Base-by-base conservation (phyloP, 1,140 invertebrate species). In the Trichonephila clavipes region DNA sequence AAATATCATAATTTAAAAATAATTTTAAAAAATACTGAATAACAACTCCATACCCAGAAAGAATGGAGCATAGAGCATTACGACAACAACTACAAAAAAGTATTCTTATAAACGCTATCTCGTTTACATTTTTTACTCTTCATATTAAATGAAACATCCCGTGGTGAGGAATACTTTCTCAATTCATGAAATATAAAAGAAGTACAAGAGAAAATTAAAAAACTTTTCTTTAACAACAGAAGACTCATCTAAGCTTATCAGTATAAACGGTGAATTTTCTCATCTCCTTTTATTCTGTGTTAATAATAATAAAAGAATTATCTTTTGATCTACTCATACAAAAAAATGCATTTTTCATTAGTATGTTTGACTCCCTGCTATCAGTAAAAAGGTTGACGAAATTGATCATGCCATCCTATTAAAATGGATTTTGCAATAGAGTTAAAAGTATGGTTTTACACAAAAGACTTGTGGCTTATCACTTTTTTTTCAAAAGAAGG, bases 171-270 rank as follows among this genome's bases (percentile, higher is more conserved):
- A 64, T 64, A 64, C 62, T 5, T 64, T 12, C 62, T 64, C 62
- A 64, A 64, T 64, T 64, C 62, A 64, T 64, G 21, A 21, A 77
- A 77, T n/a, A 77, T n/a, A 77, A 77, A 77, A 77, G 72, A 28
- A 64, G 62, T 18, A 16, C 62, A 64, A 64, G 62, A 40, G 28
- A 77, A 40, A 77, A 77, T 28, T 28, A 77, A 77, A 6, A 28
- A n/a, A 77, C n/a, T n/a, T 77, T 40, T 77, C 24, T 77, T 77
- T 16, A 77, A 77, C 72, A 77, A 77, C 40, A 12, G 34, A 40
- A 24, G n/a, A 24, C 34, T 40, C 12, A 77, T 40, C 34, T 40
- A 14, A 16, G 72, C 72, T 77, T 77, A 77, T 77, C 72, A 40
- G 72, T 40, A 40, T 40, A 77, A 77, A 40, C 28, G 72, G n/a